Percentiles rank a stretch among this genome's conserved stretches.
These are phyloP conservation scores for Malurus elegans DNA, from an alignment of 2,113 vertebrate genomes.

Conservation along the genomic window DNA sequence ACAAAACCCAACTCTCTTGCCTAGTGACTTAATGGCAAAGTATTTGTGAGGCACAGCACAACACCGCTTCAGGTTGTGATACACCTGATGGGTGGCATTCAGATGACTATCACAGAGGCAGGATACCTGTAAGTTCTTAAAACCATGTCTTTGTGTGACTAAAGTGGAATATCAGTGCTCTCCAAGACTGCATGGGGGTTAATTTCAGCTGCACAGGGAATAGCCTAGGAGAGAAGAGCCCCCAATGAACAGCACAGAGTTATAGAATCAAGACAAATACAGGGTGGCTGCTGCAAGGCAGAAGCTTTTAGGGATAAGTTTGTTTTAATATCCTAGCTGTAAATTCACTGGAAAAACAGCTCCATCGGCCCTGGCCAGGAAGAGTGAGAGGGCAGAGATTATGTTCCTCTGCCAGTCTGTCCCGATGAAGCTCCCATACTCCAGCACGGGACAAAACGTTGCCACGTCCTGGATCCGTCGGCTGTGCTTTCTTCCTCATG, in stretches of 20 bases:
- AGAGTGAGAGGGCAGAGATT: not conserved
- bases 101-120: not conserved
- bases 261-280: not conserved
- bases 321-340: not conserved
- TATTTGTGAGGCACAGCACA: not conserved
- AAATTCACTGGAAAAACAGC: constrained; percentile 18
- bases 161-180: not conserved
- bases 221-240: not conserved
- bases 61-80: not conserved
- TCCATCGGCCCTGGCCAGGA: not conserved
- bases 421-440: not conserved
- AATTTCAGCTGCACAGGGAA: not conserved
- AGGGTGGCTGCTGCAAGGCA: not conserved
- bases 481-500: not conserved
- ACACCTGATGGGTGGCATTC: not conserved
- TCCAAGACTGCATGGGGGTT: not conserved
- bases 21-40: not conserved
- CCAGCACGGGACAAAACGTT: not conserved
- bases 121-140: not conserved
- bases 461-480: rapidly evolving
- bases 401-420: not conserved
- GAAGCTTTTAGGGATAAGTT: not conserved
- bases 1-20: not conserved
- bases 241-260: not conserved
- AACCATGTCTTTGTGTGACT: not conserved